phyloP scores from a whole-genome alignment of 1,140 invertebrate species.

The Monomorium pharaonis region DNA sequence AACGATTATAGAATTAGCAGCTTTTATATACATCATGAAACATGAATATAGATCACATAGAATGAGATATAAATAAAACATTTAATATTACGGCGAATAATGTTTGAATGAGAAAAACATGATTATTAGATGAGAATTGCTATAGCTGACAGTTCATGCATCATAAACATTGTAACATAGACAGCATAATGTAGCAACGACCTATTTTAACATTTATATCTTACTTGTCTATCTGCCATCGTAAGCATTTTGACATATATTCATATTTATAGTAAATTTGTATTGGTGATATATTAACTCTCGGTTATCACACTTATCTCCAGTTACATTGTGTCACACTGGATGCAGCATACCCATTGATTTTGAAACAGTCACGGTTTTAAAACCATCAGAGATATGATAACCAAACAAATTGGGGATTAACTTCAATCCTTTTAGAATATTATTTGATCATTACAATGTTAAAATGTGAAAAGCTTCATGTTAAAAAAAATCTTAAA shows the following conservation, averaged over 20 bases:
- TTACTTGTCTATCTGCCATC: conserved; percentile 79
- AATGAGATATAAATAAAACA: conserved; percentile 30
- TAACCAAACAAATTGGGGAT: no score
- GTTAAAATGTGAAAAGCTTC: no score
- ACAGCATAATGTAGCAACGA: conserved; percentile 17
- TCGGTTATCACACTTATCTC: no score
- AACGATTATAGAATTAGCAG: background rate
- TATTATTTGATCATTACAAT: no score
- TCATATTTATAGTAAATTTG: conserved; percentile 49
- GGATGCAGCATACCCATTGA: no score
- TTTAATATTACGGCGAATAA: background rate
- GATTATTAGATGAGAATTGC: conserved; percentile 2
- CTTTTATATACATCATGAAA: conserved; percentile 27
- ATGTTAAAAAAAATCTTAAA: no score
- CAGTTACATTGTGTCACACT: no score
- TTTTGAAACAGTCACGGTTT: no score
- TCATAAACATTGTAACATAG: background rate
- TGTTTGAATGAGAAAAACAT: background rate
- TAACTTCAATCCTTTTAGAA: no score
- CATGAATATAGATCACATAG: background rate
- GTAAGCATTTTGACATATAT: conserved; percentile 78
- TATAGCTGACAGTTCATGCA: conserved; percentile 31
- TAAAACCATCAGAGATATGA: no score
- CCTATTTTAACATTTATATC: conserved; percentile 67
- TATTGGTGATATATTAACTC: background rate